Evolutionary conservation across 2,888 invertebrate genomes (phyloP).

Genomic region (Drepana falcataria): DNA sequence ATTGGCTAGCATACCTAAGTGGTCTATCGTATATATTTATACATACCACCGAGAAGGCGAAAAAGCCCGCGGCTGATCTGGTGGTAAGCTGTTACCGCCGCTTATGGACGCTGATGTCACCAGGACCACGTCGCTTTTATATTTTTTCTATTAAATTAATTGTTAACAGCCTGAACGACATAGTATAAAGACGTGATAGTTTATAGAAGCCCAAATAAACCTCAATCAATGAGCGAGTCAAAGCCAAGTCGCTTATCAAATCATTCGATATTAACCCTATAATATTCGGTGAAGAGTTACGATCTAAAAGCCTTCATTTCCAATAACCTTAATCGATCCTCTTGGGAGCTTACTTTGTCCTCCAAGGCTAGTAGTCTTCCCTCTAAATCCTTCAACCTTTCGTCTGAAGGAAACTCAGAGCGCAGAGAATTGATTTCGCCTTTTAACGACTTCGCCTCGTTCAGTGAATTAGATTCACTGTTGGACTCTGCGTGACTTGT

Average conservation of each 20-base stretch:
- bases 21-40: too few relatives aligned
- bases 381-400: conserved; percentile 17
- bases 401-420: conserved; percentile 13
- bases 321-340: conserved; percentile 28
- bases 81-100: too few relatives aligned
- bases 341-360: conserved; percentile 26
- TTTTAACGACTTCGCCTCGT: not conserved
- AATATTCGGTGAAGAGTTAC: not conserved
- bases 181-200: too few relatives aligned
- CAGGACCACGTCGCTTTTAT: too few relatives aligned
- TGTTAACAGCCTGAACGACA: too few relatives aligned
- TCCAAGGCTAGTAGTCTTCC: conserved; percentile 24
- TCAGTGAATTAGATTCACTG: not conserved
- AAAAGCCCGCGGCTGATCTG: too few relatives aligned
- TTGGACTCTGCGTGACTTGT: not conserved
- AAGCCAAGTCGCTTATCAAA: not conserved
- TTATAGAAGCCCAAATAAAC: too few relatives aligned
- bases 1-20: too few relatives aligned
- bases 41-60: too few relatives aligned
- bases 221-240: not conserved
- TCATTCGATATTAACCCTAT: not conserved
- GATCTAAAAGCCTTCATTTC: conserved; percentile 11
- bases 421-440: not conserved
- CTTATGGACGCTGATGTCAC: too few relatives aligned
- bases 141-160: too few relatives aligned